phyloP scores from a whole-genome alignment of 2,888 invertebrate genomes.

The Euplexia lucipara region DNA sequence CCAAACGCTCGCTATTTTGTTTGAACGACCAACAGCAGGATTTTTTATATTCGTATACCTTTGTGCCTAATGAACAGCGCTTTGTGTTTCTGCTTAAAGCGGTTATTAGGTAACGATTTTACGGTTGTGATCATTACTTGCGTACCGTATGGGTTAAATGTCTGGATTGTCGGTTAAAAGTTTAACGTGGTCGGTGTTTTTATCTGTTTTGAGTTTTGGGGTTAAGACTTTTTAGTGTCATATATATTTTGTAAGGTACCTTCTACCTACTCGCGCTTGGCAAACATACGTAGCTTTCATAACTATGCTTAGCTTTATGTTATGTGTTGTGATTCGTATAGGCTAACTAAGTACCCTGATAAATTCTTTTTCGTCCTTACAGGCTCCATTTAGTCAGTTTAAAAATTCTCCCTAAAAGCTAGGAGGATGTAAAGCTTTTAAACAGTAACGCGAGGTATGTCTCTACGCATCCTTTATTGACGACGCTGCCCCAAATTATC shows the following conservation, averaged over 20 bases:
- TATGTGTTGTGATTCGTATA: not conserved
- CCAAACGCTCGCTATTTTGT: constrained; percentile 60
- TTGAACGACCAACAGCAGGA: constrained; percentile 54
- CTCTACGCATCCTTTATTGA: not conserved
- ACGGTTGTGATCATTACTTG: constrained; percentile 23
- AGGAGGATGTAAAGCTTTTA: too few species aligned
- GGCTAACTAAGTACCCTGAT: too few species aligned
- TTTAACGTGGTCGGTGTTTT: constrained; percentile 4
- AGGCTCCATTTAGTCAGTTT: too few species aligned
- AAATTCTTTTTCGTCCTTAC: too few species aligned
- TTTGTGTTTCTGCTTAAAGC: constrained; percentile 50
- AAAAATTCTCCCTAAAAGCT: too few species aligned
- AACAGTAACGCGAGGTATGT: not conserved
- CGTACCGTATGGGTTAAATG: constrained; percentile 25
- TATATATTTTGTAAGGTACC: not conserved
- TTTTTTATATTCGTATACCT: constrained; percentile 63
- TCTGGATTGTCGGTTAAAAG: not conserved
- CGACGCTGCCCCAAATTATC: constrained; percentile 5
- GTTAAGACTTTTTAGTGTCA: not conserved
- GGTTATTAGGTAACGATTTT: constrained; percentile 49
- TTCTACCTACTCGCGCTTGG: not conserved
- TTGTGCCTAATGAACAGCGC: constrained; percentile 60
- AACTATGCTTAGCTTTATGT: not conserved
- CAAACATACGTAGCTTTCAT: not conserved
- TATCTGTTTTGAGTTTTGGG: constrained; percentile 14